These are phyloP conservation scores for Calephelis nemesis DNA, from an alignment of 1,140 invertebrate genomes.

Conservation along the genomic window DNA sequence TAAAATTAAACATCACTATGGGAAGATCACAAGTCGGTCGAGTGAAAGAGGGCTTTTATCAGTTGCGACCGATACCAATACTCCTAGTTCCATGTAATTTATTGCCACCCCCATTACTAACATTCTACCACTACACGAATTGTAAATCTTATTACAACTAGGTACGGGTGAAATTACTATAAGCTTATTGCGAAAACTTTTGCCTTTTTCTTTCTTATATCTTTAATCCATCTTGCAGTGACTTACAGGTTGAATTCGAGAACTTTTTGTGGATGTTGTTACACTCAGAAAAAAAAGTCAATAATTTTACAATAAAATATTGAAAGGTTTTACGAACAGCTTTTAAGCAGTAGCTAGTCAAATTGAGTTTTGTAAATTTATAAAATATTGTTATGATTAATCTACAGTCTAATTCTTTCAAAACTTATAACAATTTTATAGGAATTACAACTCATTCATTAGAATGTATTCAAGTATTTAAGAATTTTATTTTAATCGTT, in stretches of 20 bases:
- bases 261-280: neutral
- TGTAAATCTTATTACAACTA: conserved; percentile 20
- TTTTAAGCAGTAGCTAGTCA: too few relatives aligned
- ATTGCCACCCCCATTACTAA: conserved; percentile 40
- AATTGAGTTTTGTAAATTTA: too few relatives aligned
- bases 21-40: conserved; percentile 50
- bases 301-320: too few relatives aligned
- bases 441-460: too few relatives aligned
- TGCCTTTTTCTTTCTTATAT: conserved; percentile 8
- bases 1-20: conserved; percentile 38
- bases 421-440: too few relatives aligned
- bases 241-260: conserved; percentile 13
- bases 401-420: too few relatives aligned
- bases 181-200: neutral
- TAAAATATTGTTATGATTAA: too few relatives aligned
- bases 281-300: too few relatives aligned
- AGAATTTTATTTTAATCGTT: too few relatives aligned
- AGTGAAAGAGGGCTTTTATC: conserved; percentile 70
- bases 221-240: conserved; percentile 17
- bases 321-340: too few relatives aligned
- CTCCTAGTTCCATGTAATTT: conserved; percentile 65
- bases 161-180: neutral
- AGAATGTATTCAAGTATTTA: too few relatives aligned
- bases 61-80: conserved; percentile 65
- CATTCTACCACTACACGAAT: neutral